Conservation (phyloP, 2,888 invertebrate genomes). For the Osmoderma eremita region DNA sequence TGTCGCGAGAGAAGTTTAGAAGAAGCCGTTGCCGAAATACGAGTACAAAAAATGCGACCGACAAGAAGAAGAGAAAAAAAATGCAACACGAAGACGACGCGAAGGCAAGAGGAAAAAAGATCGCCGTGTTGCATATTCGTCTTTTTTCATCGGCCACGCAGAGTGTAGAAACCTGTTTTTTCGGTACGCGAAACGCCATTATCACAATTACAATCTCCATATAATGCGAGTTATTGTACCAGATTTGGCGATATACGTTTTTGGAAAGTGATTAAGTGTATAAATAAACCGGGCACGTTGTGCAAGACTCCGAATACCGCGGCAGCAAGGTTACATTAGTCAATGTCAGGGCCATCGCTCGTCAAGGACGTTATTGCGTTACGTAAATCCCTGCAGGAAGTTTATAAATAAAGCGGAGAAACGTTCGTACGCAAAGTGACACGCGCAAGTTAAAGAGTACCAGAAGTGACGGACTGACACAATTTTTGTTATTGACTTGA, state of each 20-base stretch:
- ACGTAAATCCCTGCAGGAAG: conserved; percentile 34
- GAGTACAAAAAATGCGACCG: conserved; percentile 2
- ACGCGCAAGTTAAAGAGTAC: neutral
- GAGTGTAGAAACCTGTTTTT: conserved; percentile 30
- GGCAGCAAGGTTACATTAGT: conserved; percentile 38
- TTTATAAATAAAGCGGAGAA: conserved; percentile 32
- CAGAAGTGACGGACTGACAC: neutral
- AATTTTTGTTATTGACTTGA: conserved; percentile 1
- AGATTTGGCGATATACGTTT: conserved; percentile 42
- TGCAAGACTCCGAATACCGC: conserved; percentile 24
- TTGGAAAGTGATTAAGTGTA: conserved; percentile 42
- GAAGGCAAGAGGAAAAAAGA: conserved; percentile 6
- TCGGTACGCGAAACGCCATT: conserved; percentile 24
- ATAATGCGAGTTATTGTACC: conserved; percentile 40
- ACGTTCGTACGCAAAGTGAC: neutral
- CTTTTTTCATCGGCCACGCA: neutral
- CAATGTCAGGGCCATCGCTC: conserved; percentile 38
- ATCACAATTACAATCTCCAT: conserved; percentile 39
- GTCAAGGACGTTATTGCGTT: conserved; percentile 39
- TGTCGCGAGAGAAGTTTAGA: conserved; percentile 21
- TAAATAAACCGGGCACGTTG: conserved; percentile 37
- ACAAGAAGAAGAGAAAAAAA: conserved; percentile 10
- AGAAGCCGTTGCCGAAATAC: conserved; percentile 17
- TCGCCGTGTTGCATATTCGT: neutral
- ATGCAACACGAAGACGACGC: neutral